Base-by-base conservation (phyloP, 2,797 vertebrate genomes). In the Nyctalus aviator region DNA sequence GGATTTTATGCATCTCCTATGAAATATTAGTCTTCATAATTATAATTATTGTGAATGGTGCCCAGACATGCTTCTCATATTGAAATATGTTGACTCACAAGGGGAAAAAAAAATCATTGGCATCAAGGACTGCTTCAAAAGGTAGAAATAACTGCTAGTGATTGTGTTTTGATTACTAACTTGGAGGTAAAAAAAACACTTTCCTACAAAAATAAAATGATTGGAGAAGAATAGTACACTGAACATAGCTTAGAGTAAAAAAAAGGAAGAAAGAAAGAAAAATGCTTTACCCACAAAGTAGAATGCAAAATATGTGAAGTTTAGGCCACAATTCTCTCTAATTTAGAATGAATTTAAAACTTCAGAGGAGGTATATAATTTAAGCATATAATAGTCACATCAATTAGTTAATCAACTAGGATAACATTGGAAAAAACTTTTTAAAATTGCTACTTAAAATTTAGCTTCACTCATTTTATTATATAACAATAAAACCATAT, bases 181-280 rank as follows among this genome's bases (percentile, higher is more conserved):
- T 92, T 69, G n/a, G 57, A 93, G 35, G 30, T 91, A 64, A 92
- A 90, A 17, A 50, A 11, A 77, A 0, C 35, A 75, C 11, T 93
- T 72, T 93, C 3, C 20, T 68, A 41, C 20, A 85, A 88, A 82
- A 96, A 88, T 46, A 95, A 84, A 85, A 76, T 90, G 46, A 93
- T 59, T 35, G 14, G 46, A 50, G 6, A 69, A 48, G 15, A 94
- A 92, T 64, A 1, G 1, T 77, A 76, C 2, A 18, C 69, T 62
- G 57, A 94, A 21, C 85, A 77, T 8, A 85, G 14, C 7, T 92
- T 83, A 53, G 1, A 76, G 10, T n/a, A 27, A 46, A 25, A 83
- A 75, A 46, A 32, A 66, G 6, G 3, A 32, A n/a, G 37, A 14
- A 84, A 76, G 35, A 7, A 88, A 12, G 48, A 37, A n/a, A 35